phyloP scores from a whole-genome alignment of 1,140 invertebrate species.

The Drosophila gunungcola region DNA sequence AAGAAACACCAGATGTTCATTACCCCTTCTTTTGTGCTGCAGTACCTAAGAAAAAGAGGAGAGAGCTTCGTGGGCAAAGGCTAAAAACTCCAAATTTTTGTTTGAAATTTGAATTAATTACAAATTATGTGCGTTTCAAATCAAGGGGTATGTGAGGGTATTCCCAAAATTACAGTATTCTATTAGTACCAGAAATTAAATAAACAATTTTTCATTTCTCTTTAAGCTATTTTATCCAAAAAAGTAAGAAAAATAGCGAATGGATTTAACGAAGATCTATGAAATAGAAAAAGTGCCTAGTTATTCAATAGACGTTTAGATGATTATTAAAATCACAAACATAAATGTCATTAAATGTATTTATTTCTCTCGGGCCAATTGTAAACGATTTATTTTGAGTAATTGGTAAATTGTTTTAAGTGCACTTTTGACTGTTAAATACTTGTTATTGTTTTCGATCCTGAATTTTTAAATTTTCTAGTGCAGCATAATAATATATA shows the following conservation, averaged over 20 bases:
- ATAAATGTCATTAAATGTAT: background rate
- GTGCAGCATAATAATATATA: slow-evolving; percentile 34
- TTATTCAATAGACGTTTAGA: slow-evolving; percentile 53
- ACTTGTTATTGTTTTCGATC: slow-evolving; percentile 17
- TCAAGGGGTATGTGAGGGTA: background rate
- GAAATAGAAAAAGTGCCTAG: slow-evolving; percentile 74
- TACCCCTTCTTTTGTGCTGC: slow-evolving; percentile 50
- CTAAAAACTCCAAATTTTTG: background rate
- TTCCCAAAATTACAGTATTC: background rate
- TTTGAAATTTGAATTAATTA: background rate
- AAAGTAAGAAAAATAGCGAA: background rate
- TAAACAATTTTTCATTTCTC: too few relatives aligned
- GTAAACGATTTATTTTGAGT: slow-evolving; percentile 54
- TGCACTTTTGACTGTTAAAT: slow-evolving; percentile 35
- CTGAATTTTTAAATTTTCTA: slow-evolving; percentile 27
- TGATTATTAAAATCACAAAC: slow-evolving; percentile 9
- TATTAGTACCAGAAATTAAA: too few relatives aligned
- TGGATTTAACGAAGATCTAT: slow-evolving; percentile 21
- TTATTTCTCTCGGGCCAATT: slow-evolving; percentile 24
- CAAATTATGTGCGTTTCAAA: background rate
- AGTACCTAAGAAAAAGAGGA: slow-evolving; percentile 58
- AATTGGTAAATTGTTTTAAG: slow-evolving; percentile 1
- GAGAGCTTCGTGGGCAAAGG: background rate
- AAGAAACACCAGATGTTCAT: slow-evolving; percentile 18
- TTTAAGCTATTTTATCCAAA: too few relatives aligned